Conservation (phyloP, 1,140 invertebrate genomes). For the Grapholita molesta region DNA sequence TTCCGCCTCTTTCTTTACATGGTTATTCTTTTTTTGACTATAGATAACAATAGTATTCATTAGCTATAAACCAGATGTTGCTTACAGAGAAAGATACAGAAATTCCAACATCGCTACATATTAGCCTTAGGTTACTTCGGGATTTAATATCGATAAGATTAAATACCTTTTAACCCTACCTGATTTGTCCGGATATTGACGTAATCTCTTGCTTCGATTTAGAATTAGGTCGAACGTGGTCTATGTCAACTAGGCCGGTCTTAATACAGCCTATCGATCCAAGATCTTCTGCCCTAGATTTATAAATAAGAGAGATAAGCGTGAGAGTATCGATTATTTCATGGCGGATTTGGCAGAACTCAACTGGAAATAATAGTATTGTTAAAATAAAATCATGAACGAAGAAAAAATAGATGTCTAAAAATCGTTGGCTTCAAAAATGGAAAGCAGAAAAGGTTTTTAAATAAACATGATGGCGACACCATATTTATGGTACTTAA, state of each 20-base stretch:
- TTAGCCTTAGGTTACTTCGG: too few relatives aligned
- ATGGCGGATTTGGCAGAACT: neutral
- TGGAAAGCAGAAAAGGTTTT: too few relatives aligned
- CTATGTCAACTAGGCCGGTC: neutral
- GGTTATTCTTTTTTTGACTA: too few relatives aligned
- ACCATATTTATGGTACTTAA: too few relatives aligned
- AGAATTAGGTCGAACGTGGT: slow-evolving; percentile 13
- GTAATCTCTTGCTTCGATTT: slow-evolving; percentile 3
- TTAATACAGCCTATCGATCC: slow-evolving; percentile 8
- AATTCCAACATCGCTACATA: too few relatives aligned
- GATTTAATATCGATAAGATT: too few relatives aligned
- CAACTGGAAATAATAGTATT: neutral
- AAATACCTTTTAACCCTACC: neutral
- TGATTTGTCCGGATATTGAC: neutral
- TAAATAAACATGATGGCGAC: too few relatives aligned
- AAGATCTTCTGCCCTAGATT: neutral
- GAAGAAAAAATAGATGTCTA: neutral
- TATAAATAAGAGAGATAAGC: neutral
- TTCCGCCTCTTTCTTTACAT: too few relatives aligned
- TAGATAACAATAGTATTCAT: too few relatives aligned
- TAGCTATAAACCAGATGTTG: too few relatives aligned
- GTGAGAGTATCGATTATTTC: neutral
- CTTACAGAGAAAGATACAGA: too few relatives aligned
- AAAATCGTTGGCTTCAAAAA: too few relatives aligned
- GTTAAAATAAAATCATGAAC: neutral